A percentile compares a stretch with the other conserved stretches of the same genome.
phyloP scores from a whole-genome alignment of 2,113 vertebrate species.

The Anarhynchus alexandrinus region DNA sequence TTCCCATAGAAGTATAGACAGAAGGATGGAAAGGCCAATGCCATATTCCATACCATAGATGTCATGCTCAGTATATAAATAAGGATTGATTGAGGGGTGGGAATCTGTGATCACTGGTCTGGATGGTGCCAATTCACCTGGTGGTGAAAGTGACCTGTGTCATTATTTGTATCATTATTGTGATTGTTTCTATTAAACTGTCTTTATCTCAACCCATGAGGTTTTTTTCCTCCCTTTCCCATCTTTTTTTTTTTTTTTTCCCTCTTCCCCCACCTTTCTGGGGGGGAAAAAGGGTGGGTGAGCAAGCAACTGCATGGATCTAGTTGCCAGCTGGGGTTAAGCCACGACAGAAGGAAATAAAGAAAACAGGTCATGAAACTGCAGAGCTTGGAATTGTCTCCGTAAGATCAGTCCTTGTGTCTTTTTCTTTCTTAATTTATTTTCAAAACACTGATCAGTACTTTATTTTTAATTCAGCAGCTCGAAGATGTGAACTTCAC shows the following conservation, averaged over 20 bases:
- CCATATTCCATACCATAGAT: not conserved
- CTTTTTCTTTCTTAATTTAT: not conserved
- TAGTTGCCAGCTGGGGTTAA: not conserved
- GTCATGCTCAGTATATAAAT: not conserved
- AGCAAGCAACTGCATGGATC: not conserved
- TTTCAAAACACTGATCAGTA: not conserved
- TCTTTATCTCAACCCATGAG: not conserved
- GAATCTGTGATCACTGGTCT: not conserved
- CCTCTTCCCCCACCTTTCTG: not conserved
- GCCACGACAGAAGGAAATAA: not conserved
- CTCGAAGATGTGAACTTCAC: not conserved
- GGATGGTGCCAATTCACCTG: not conserved
- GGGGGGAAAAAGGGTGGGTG: not conserved
- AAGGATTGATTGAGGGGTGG: not conserved
- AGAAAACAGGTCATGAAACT: not conserved
- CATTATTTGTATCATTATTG: not conserved
- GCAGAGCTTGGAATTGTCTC: not conserved
- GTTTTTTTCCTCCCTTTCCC: not conserved
- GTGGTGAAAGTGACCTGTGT: not conserved
- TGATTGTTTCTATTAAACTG: not conserved
- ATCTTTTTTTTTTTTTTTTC: not conserved
- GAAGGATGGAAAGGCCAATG: not conserved
- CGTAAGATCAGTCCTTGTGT: fast-evolving
- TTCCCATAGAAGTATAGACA: not conserved
- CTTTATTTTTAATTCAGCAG: not conserved